These are phyloP conservation scores for Machaerirhynchus nigripectus DNA, from an alignment of 2,113 vertebrate genomes.

Conservation along the genomic window DNA sequence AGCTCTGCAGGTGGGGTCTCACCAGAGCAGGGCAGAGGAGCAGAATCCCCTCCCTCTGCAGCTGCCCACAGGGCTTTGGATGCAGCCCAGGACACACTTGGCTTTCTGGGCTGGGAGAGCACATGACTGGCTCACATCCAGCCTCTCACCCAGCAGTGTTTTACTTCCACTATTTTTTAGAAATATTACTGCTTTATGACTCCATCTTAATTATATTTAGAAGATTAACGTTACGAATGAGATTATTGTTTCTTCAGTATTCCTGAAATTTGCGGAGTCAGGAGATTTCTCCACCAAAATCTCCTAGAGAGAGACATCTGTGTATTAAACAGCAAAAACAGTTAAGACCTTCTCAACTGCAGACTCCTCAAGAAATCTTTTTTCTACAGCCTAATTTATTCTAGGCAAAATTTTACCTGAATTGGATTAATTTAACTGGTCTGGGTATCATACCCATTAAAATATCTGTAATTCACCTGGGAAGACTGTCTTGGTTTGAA, in stretches of 20 bases:
- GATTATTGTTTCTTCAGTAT: neutral
- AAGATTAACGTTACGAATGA: neutral
- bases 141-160: neutral
- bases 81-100: neutral
- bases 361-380: neutral
- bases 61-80: neutral
- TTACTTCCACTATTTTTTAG: neutral
- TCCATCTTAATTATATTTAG: neutral
- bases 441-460: neutral
- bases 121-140: neutral
- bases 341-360: neutral
- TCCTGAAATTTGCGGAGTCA: neutral
- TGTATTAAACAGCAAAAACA: neutral
- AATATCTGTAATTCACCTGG: neutral
- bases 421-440: neutral
- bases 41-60: neutral
- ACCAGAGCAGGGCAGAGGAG: neutral
- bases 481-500: neutral
- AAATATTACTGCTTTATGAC: neutral
- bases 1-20: neutral
- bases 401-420: neutral
- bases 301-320: neutral
- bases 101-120: neutral
- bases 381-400: neutral
- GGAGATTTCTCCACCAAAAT: neutral